These are phyloP conservation scores for Pentamera pediparva DNA, from an alignment of 53 echinoderm and acorn worm genomes.

Conservation along the genomic window DNA sequence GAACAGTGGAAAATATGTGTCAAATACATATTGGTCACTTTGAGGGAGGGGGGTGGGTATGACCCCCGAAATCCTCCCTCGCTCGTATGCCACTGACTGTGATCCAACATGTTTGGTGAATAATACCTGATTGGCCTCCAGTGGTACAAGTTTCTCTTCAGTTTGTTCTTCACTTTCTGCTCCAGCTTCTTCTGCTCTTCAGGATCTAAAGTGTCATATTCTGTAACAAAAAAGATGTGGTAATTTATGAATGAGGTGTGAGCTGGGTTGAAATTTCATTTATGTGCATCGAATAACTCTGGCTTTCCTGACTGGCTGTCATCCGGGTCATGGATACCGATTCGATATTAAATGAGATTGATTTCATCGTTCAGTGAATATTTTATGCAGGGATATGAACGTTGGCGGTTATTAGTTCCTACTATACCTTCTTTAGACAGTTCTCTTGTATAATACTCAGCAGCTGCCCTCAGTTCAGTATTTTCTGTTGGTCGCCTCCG, in stretches of 20 bases:
- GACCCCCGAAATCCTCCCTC: background rate
- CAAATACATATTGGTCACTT: no score
- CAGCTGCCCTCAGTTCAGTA: conserved; percentile 55
- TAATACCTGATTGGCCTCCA: conserved; percentile 87
- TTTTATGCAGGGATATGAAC: no score
- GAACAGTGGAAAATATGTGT: no score
- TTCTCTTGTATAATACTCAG: conserved; percentile 42
- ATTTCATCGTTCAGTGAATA: no score
- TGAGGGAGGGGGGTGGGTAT: background rate
- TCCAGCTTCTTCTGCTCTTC: conserved; percentile 51
- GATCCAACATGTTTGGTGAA: background rate
- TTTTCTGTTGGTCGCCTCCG: conserved; percentile 75
- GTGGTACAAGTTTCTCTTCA: conserved; percentile 61
- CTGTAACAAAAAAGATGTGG: background rate
- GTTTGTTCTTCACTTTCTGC: conserved; percentile 45
- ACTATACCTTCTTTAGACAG: no score
- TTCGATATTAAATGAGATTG: no score
- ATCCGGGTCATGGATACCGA: no score
- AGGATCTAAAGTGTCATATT: conserved; percentile 4
- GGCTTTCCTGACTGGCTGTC: no score
- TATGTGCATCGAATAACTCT: background rate
- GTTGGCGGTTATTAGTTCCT: no score
- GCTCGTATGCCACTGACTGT: no score
- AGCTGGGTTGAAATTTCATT: background rate
- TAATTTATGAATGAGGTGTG: background rate